Evolutionary conservation across 1,140 invertebrate genomes (phyloP).

Genomic region (Odontomachus brunneus): DNA sequence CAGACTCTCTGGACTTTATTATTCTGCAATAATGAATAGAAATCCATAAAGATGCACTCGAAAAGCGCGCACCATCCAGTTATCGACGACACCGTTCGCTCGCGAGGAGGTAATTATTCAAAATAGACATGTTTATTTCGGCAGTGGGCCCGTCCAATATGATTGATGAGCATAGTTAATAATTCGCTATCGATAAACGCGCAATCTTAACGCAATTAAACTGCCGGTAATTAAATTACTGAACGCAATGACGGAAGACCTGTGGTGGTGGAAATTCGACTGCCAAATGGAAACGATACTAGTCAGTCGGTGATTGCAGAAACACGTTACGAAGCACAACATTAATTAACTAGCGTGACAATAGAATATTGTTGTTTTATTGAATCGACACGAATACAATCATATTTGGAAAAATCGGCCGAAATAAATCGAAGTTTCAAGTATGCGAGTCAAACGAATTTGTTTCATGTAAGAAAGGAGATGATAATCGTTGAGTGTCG

Average conservation of each 20-base stretch:
- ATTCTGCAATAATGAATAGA: too few species aligned
- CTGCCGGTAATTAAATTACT: too few species aligned
- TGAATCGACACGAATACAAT: neutral
- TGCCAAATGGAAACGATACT: neutral
- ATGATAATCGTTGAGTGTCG: neutral
- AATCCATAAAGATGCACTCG: too few species aligned
- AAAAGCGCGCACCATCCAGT: too few species aligned
- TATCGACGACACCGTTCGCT: neutral
- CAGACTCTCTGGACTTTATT: too few species aligned
- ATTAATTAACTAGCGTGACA: neutral
- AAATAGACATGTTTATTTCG: neutral
- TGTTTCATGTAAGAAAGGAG: too few species aligned
- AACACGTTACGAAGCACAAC: neutral
- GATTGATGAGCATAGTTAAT: slow-evolving; percentile 6
- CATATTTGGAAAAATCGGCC: too few species aligned
- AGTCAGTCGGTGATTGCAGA: neutral
- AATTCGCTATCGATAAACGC: neutral
- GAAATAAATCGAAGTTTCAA: too few species aligned
- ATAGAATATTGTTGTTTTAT: neutral
- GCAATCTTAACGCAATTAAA: slow-evolving; percentile 31
- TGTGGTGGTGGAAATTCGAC: too few species aligned
- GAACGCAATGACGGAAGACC: slow-evolving; percentile 14
- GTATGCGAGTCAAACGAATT: too few species aligned
- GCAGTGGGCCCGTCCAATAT: neutral
- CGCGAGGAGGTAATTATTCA: neutral